Base-by-base conservation (phyloP, 1,140 invertebrate species). In the Sycophaga agraensis region DNA sequence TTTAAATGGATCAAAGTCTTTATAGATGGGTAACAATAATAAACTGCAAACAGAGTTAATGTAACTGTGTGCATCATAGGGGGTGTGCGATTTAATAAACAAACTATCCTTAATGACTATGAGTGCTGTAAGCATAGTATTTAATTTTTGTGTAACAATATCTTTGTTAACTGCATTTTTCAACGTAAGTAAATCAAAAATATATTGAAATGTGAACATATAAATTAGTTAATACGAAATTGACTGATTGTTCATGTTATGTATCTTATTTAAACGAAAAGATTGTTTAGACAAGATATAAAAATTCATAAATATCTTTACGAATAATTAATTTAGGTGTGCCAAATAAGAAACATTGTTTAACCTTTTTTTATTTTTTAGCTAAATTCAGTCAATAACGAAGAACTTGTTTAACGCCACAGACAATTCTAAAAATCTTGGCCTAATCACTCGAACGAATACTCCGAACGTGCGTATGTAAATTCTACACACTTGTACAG, bases 1-100 rank as follows among this genome's bases (percentile, higher is more conserved):
- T 61, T 54, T 21, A 28, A 54, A 40, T 48, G 9, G 12, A 53
- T 61, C 50, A 31, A 61, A 54, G 50, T 54, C 40, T 51, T 37
- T 48, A 55, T 61, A 46, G 19, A 61, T 61, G 34, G 50, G 59
- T 61, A 61, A 61, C 59, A 61, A 54, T 55, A 55, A 54, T 54
- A 54, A 54, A 54, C 34, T 40, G 59, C 34, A 55, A 39, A 61
- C 50, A 31, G 8, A 48, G 35, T 61, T 48, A 48, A 48, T 54
- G 7, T 40, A 48, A 48, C 28, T 54, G 21, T 21, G 42, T 19
- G 31, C 39, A 39, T n/a, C 12, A 31, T 31, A 11, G 28, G 11
- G 26, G 42, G 40, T 14, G 28, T 51, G 26, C 39, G n/a, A 31
- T 14, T 50, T 26, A 51, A 16, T n/a, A 51, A 46, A 46, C 31